These are phyloP conservation scores for Bolborhynchus lineola DNA, from an alignment of 2,113 vertebrate genomes.

Conservation along the genomic window DNA sequence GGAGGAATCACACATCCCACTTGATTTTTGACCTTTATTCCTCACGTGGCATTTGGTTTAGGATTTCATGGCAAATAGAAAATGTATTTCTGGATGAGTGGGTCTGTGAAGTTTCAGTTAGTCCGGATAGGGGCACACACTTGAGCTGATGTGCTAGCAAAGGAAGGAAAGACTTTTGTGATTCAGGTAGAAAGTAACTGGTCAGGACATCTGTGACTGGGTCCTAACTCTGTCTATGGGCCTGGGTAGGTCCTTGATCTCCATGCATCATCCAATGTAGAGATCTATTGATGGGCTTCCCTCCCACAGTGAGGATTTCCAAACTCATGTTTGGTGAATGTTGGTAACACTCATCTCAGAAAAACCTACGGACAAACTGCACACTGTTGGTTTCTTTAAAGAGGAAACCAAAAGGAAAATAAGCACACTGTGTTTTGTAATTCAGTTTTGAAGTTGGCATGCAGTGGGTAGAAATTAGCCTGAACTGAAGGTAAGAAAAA, in stretches of 20 bases:
- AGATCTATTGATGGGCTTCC: not conserved
- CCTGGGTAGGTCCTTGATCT: not conserved
- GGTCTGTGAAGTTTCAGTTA: not conserved
- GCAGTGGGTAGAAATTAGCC: not conserved
- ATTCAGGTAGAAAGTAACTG: not conserved
- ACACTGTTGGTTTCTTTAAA: not conserved
- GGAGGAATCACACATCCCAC: not conserved
- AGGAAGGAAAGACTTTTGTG: not conserved
- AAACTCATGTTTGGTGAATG: not conserved
- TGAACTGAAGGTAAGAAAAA: not conserved
- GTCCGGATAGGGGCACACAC: not conserved
- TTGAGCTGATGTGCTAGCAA: not conserved
- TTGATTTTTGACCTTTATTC: slow-evolving; percentile 5
- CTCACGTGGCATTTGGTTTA: not conserved
- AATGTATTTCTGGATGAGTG: not conserved
- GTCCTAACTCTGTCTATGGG: not conserved
- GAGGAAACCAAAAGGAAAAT: not conserved
- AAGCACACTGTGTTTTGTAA: not conserved
- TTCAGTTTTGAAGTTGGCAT: not conserved
- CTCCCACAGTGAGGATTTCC: not conserved
- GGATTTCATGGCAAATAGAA: not conserved
- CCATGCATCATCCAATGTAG: not conserved
- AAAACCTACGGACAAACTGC: not conserved
- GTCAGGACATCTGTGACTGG: not conserved
- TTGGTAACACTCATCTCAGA: not conserved